Base-by-base conservation (phyloP, 2,113 vertebrate species). In the Laterallus jamaicensis region DNA sequence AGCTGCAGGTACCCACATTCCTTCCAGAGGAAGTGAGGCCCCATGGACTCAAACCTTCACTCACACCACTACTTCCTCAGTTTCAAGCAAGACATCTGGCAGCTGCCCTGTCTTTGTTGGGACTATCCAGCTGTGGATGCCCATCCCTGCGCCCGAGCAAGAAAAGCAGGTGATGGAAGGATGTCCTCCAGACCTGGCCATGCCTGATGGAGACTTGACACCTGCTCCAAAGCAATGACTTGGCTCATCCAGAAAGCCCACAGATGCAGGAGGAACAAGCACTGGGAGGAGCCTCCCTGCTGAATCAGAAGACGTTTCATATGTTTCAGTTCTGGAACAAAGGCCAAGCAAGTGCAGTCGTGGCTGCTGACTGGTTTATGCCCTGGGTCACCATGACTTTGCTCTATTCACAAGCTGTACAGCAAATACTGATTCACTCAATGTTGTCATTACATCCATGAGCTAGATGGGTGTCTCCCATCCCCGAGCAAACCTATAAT, bases 351-450 rank as follows among this genome's bases (percentile, higher is more conserved):
- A 94, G 52, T 75, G 71, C 59, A 93, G 0, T 62, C 1, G 0
- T 71, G 62, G 49, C 70, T 84, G 49, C 74, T 84, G 73, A 69
- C 54, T 81, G 15, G 88, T 92, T 76, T 58, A 16, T 93, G 69
- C 74, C 67, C 88, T 82, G 37, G 92, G 90, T 97, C 95, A 94
- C 49, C 55, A 42, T 49, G 50, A 94, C 96, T 95, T 92, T 9
- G 25, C 83, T 87, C 54, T 24, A 39, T 35, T 66, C 69, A 87
- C 16, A 7, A 56, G 77, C 74, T 88, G 90, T 92, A 80, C 90
- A 71, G 79, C 68, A 92, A 64, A 86, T 68, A 83, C 63, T 73
- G 86, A 91, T 94, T 94, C 90, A 96, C 88, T 39, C 86, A 47
- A 3, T 76, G 77, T 58, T 96, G 92, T 89, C 93, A 69, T 58